Conservation (phyloP, 2,113 vertebrate species). For the Grus americana region DNA sequence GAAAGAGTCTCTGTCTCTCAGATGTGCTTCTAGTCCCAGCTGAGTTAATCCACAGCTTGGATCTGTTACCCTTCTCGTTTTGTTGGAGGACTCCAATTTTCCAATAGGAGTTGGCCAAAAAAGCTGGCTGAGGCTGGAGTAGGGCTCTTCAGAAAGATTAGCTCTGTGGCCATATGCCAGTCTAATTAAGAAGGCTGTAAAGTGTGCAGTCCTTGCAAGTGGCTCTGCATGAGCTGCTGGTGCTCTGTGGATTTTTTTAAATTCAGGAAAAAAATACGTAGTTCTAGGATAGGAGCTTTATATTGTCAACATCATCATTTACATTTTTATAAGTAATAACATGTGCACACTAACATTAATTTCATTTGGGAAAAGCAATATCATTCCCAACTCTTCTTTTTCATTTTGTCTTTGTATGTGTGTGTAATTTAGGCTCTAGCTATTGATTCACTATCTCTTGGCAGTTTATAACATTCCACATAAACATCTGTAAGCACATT, state of each 20-base stretch:
- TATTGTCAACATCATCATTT: neutral
- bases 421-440: neutral
- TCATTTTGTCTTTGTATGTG: neutral
- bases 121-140: neutral
- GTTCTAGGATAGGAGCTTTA: neutral
- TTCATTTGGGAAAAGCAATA: neutral
- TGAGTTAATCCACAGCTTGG: neutral
- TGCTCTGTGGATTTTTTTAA: neutral
- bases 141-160: conserved; percentile 6
- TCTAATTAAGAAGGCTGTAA: neutral
- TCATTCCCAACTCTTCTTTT: neutral
- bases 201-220: neutral
- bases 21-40: neutral
- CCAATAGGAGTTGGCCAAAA: neutral
- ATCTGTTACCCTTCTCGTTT: neutral
- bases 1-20: neutral
- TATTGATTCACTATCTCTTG: neutral
- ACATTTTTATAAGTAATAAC: neutral
- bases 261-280: neutral
- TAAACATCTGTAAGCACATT: neutral
- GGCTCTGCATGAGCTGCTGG: neutral
- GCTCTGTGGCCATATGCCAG: neutral
- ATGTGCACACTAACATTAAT: rapidly evolving
- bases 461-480: neutral
- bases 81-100: neutral